Evolutionary conservation across 2,797 vertebrate species (phyloP), one percentile per base, ranked within the genome.

Genomic region (Gadopsis marmoratus): DNA sequence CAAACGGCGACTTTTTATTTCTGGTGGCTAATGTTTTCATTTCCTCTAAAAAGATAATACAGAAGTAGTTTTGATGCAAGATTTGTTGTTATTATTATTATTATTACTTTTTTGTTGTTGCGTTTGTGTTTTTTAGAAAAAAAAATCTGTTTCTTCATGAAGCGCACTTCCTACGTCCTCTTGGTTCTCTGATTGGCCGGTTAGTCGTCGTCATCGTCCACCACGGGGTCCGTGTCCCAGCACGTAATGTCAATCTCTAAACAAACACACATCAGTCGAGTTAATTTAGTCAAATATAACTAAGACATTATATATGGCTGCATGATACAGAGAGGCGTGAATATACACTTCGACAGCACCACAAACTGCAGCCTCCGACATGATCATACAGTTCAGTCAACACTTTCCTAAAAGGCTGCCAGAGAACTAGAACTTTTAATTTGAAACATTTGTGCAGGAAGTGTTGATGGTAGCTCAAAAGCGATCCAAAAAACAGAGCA

Each of bases 181-280:
- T 60, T 83, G 82, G 86, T 86, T 88, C 66, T 78, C 48, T 51
- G 85, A 85, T 85, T 79, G 78, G 86, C 56, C 41, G 61, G 89
- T 92, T 93, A 97, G 92, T 97, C 91, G 1, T 93, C 97, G 31
- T 98, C 97, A 0, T 98, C 97, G 58, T 98, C 98, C 0, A 96
- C 96, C 89, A 97, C 97, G 2, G 97, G 98, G 85, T 99, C 98
- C 19, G 97, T 92, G 62, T 98, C 98, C 97, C 98, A 99, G 96
- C 98, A 98, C 1, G 97, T 98, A 81, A 98, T 98, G 94, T 98
- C 98, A 67, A 99, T 99, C 94, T 98, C 97, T 99, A 89, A 50
- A 54, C 26, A 65, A 59, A 79, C 62, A 83, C 43, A 41, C 17
- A 41, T 1, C 53, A 9, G 71, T 35, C 31, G 23, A 13, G 45